Evolutionary conservation across 1,140 invertebrate species (phyloP).

Genomic region (Aphis craccivora): DNA sequence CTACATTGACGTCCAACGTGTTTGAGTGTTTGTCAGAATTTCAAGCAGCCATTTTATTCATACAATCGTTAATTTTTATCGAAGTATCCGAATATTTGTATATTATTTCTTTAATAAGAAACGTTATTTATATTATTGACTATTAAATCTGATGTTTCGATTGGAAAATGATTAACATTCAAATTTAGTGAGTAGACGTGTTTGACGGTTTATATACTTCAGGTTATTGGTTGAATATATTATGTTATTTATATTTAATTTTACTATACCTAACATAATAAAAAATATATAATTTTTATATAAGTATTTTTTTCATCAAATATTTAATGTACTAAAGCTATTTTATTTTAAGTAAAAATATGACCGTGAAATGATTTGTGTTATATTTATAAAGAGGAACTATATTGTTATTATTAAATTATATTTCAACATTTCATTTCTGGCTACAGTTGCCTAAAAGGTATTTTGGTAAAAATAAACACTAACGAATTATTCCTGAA

Average conservation of each 20-base stretch:
- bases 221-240: conserved; percentile 16
- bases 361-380: neutral
- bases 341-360: neutral
- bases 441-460: neutral
- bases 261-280: neutral
- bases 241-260: neutral
- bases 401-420: neutral
- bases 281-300: neutral
- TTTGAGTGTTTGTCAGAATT: neutral
- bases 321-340: neutral
- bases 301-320: neutral
- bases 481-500: neutral
- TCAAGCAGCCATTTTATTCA: neutral
- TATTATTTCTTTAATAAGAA: neutral
- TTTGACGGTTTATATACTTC: neutral
- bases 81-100: neutral
- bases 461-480: neutral
- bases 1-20: neutral
- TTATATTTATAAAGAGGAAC: neutral
- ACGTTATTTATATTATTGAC: conserved; percentile 26
- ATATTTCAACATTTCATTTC: neutral
- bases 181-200: neutral
- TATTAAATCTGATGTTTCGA: conserved; percentile 33
- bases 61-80: neutral
- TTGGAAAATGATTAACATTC: conserved; percentile 42